These are phyloP conservation scores for Myopa testacea DNA, from an alignment of 2,888 invertebrate genomes.

Conservation along the genomic window DNA sequence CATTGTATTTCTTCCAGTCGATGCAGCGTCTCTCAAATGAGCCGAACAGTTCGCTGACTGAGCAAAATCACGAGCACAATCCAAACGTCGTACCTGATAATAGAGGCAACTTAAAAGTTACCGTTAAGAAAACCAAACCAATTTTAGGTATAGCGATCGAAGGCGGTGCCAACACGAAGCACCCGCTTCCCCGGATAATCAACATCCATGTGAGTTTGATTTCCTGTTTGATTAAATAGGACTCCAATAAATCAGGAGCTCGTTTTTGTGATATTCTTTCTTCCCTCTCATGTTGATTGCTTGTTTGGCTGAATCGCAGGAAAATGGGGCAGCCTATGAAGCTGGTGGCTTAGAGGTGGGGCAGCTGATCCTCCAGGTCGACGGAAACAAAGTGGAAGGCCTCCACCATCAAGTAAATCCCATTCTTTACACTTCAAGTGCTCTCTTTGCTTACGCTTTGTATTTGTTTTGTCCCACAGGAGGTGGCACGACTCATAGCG, in stretches of 20 bases:
- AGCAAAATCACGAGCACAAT: slow-evolving; percentile 70
- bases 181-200: slow-evolving; percentile 93
- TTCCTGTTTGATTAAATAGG: not conserved
- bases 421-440: not conserved
- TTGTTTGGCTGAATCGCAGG: slow-evolving; percentile 72
- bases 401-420: slow-evolving; percentile 78
- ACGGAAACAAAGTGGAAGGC: slow-evolving; percentile 83
- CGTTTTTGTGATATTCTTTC: too few species aligned
- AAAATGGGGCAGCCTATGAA: slow-evolving; percentile 93
- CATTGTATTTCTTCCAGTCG: slow-evolving; percentile 70
- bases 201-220: slow-evolving; percentile 87
- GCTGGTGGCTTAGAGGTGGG: slow-evolving; percentile 94
- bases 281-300: not conserved
- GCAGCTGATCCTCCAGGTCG: slow-evolving; percentile 92
- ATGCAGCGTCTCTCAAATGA: slow-evolving; percentile 80
- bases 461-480: slow-evolving; percentile 63
- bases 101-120: slow-evolving; percentile 88
- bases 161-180: slow-evolving; percentile 96
- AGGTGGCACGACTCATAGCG: slow-evolving; percentile 91
- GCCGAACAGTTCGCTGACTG: slow-evolving; percentile 71
- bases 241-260: too few species aligned
- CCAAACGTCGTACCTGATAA: slow-evolving; percentile 84
- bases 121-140: slow-evolving; percentile 92
- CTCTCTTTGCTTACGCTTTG: slow-evolving; percentile 23
- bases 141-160: slow-evolving; percentile 97